A percentile compares a stretch with the other conserved stretches of the same genome.
Conservation (phyloP, 2,888 invertebrate species). For the Choristoneura rosaceana region DNA sequence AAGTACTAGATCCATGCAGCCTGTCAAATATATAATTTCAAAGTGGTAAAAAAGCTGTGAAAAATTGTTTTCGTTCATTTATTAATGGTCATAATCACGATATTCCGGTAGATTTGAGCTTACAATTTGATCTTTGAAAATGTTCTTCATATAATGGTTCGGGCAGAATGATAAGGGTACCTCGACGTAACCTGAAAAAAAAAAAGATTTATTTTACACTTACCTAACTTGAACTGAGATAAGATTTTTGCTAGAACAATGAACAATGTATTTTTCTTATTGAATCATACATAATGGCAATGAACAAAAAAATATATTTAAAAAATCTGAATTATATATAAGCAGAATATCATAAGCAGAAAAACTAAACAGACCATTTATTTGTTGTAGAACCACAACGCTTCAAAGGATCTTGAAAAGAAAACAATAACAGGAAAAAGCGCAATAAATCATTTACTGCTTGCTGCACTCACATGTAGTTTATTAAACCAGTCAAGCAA, state of each 20-base stretch:
- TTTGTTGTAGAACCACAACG: neutral
- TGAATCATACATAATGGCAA: too few relatives aligned
- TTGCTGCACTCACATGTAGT: neutral
- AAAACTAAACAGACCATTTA: neutral
- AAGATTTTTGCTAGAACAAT: too few relatives aligned
- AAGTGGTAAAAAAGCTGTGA: neutral
- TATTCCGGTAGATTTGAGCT: slow-evolving; percentile 58
- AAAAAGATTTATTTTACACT: too few relatives aligned
- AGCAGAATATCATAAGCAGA: neutral
- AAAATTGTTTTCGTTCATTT: neutral
- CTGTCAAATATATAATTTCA: too few relatives aligned
- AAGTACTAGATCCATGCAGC: neutral
- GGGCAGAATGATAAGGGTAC: slow-evolving; percentile 70
- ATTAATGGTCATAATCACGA: slow-evolving; percentile 51
- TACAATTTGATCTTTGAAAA: slow-evolving; percentile 66
- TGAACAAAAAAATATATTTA: too few relatives aligned
- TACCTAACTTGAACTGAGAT: too few relatives aligned
- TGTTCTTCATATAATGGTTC: slow-evolving; percentile 73
- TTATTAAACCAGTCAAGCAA: neutral
- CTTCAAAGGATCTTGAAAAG: neutral
- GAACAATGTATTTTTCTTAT: too few relatives aligned
- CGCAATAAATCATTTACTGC: neutral
- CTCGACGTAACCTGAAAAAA: slow-evolving; percentile 66
- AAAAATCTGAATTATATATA: too few relatives aligned
- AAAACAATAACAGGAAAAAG: neutral